Base-by-base conservation (phyloP, 2,888 invertebrate genomes). In the Apocheima hispidaria region DNA sequence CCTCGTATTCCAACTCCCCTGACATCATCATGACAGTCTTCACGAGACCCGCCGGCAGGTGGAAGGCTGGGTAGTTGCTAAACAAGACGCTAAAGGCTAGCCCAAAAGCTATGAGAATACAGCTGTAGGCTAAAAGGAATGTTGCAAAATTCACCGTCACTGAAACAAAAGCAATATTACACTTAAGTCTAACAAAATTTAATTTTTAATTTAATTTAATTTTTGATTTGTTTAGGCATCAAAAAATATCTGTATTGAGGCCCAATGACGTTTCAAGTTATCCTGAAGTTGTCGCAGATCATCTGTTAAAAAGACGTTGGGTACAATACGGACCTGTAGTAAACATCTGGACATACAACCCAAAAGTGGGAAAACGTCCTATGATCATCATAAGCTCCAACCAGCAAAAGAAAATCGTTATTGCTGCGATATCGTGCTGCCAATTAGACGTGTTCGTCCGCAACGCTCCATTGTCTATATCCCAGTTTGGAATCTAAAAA, bases 21-120 rank as follows among this genome's bases (percentile, higher is more conserved):
- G 97, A 96, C 97, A 97, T 97, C 97, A 97, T 97, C 73, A 97
- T 96, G 12, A 97, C 94, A 0, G 96, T 96, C 86, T 97, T 97
- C 0, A 97, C 87, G 0, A 97, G 77, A 0, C 94, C 94, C 53
- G 94, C 93, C 0, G 94, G 90, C 2, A 96, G 93, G 69, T 95
- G 94, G 79, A 96, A 97, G 0, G 97, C 94, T 26, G 95, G 94
- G 77, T 96, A 96, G 74, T 96, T 96, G 46, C 96, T 95, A 78
- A 97, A 97, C 4, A 97, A 86, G 1, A 97, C 96, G n/a, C 95
- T 95, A 71, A 97, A 97, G 60, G 96, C 96, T 18, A 97, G 83
- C 0, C 96, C 95, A 77, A 97, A 97, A 0, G 97, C 97, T 56
- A 97, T 93, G 62, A 97, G 93, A 1, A 97, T 92, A 68, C 97